Evolutionary conservation across 2,113 vertebrate species (phyloP).

Genomic region (Felis catus): F.catus_Fca126_mat1.0 CM031420.1:127663001-127663500

Average conservation of each 20-base stretch:
- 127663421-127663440: too few relatives aligned
- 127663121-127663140: background rate
- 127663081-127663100: background rate
- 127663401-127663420: too few relatives aligned
- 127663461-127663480: too few relatives aligned
- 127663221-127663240: background rate
- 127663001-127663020: background rate
- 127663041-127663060: background rate
- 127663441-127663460: too few relatives aligned
- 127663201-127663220: background rate
- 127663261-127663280: background rate
- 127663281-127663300: background rate
- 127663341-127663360: too few relatives aligned
- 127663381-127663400: too few relatives aligned
- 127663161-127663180: background rate
- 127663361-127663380: too few relatives aligned
- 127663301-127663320: too few relatives aligned
- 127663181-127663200: background rate
- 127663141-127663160: too few relatives aligned
- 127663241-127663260: background rate
- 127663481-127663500: too few relatives aligned
- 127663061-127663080: background rate
- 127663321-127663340: too few relatives aligned
- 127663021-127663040: background rate
- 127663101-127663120: background rate